Evolutionary conservation across 2,113 vertebrate genomes (phyloP), one percentile per base, ranked within the genome.

Genomic region (Phyllopteryx taeniolatus): DNA sequence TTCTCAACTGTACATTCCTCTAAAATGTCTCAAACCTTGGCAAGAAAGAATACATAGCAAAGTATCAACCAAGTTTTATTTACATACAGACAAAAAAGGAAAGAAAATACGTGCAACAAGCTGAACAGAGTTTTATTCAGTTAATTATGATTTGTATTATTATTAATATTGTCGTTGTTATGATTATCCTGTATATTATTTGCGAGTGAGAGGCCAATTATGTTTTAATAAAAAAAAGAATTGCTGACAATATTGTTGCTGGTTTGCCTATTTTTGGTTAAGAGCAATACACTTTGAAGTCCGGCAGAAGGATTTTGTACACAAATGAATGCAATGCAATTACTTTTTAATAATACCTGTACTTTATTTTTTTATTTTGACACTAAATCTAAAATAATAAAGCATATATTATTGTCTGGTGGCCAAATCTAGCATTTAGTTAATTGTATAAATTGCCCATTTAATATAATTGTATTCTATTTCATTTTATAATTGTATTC

Each of bases 201-300:
- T 90, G 86, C 81, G 71, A 89, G 87, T 89, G 86, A 74, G 84
- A 91, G 83, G 70, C 73, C 62, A 80, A 83, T 83, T 70, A 83
- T 87, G 88, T 91, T 93, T 92, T 90, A 92, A 92, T 93, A 91
- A 83, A 85, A 79, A 59, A 65, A 66, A 39, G 3, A 39, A 72
- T 63, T 39, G 49, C 64, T 42, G 17, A 74, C 4, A 73, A 42
- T 20, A 20, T 73, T 47, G 62, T 68, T 74, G 68, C 11, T 73
- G 57, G 61, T 80, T 74, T 81, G 31, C 1, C 68, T 46, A 44
- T 12, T 60, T 46, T 46, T 46, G 44, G 8, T 51, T 7, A 19
- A 51, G 47, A 17, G 4, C 1, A 54, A 54, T 54, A n/a, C 1
- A 10, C 8, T 54, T 19, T 54, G 51, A 5, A 54, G 51, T 20